Evolutionary conservation across 1,140 invertebrate species (phyloP), one percentile per base, ranked within the genome.

Genomic region (Bombus pascuorum): DNA sequence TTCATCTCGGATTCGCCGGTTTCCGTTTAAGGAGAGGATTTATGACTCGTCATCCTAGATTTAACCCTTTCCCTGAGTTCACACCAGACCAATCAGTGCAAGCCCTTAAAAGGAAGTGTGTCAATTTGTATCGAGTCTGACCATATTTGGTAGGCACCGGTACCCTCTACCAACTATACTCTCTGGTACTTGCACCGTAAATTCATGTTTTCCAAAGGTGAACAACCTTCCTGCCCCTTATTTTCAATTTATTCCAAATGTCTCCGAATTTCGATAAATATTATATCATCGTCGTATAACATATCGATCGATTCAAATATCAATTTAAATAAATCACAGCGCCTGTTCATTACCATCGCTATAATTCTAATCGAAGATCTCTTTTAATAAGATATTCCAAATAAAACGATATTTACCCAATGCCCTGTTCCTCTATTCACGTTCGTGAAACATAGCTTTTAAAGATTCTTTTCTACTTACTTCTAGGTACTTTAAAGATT

Each of bases 51-150:
- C 78, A 80, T 62, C 83, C 62, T 70, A 32, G 44, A 74, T 65
- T 86, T 47, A 53, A 39, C 65, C 65, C 68, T 83, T 82, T 57
- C n/a, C 32, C 44, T 22, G 37, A 68, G 39, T 87, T 82, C 75
- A 71, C 59, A 71, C 71, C 62, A 66, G 59, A 22, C 77, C 84
- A 86, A 86, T 86, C 87, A 81, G 75, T 70, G 44, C 62, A 22
- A 18, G 34, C 70, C 88, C 84, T 89, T 90, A 90, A 90, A 89
- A 89, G 87, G 87, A 68, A 86, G 68, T 42, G 37, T 86, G 77
- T 86, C 88, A 86, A 89, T 89, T 90, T 86, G 84, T 89, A 81
- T 81, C 80, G 66, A n/a, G 39, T 72, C 18, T 81, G 81, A 18
- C 88, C 88, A 89, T 86, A 89, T 75, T 86, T 80, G 88, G 85